phyloP scores from a whole-genome alignment of 92 coral and sea anemone genomes.

The Virgularia gustaviana region DNA sequence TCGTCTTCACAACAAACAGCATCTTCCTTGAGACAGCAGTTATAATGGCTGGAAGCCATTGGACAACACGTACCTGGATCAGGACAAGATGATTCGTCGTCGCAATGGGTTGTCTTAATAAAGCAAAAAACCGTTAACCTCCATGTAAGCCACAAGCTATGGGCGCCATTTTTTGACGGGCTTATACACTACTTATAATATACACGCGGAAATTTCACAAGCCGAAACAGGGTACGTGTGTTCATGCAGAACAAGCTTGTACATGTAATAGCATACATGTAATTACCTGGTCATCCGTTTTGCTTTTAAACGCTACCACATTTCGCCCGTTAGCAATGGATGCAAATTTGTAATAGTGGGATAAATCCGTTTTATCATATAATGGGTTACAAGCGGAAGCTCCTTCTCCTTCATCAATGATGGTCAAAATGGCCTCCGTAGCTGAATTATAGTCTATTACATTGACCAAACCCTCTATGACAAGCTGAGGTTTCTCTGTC shows the following conservation, averaged over 20 bases:
- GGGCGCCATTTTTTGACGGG: no score
- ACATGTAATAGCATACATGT: neutral
- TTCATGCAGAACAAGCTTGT: neutral
- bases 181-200: neutral
- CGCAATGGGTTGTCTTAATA: no score
- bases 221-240: no score
- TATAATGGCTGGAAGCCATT: no score
- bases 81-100: no score
- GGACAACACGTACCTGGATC: no score
- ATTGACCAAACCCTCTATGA: neutral
- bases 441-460: constrained; percentile 58
- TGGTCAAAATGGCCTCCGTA: constrained; percentile 56
- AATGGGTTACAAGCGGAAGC: constrained; percentile 70
- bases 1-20: no score
- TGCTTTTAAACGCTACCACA: constrained; percentile 29
- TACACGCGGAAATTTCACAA: no score
- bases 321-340: constrained; percentile 61
- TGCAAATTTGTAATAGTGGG: constrained; percentile 65
- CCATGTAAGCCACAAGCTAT: no score
- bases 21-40: no score
- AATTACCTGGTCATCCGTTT: neutral
- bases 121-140: no score
- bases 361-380: constrained; percentile 57
- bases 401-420: constrained; percentile 72
- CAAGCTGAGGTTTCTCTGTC: neutral